Conservation (phyloP, 2,888 invertebrate species). For the Uropetala carovei region DNA sequence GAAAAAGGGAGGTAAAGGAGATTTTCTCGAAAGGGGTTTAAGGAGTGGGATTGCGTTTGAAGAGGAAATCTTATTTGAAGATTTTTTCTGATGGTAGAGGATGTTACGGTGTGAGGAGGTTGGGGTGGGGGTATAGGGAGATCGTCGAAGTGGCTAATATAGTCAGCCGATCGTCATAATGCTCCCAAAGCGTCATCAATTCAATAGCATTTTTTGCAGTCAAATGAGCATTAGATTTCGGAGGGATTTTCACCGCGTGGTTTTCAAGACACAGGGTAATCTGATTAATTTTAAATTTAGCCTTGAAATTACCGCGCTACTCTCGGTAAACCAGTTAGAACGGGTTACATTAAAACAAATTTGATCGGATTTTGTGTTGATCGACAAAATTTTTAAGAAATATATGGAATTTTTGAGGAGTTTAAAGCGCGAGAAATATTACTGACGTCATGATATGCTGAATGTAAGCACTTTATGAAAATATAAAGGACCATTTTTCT, state of each 20-base stretch:
- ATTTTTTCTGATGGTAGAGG: slow-evolving; percentile 25
- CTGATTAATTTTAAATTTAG: too few relatives aligned
- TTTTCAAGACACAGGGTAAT: not conserved
- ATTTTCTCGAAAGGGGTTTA: slow-evolving; percentile 63
- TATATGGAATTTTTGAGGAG: too few relatives aligned
- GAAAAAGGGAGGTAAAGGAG: slow-evolving; percentile 51
- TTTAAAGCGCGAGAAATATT: too few relatives aligned
- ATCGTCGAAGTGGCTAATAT: slow-evolving; percentile 46
- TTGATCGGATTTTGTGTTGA: too few relatives aligned
- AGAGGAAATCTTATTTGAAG: slow-evolving; percentile 60
- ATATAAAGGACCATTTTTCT: too few relatives aligned
- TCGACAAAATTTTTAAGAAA: too few relatives aligned
- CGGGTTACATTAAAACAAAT: too few relatives aligned
- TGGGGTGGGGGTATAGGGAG: not conserved
- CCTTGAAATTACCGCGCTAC: too few relatives aligned
- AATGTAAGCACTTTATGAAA: too few relatives aligned
- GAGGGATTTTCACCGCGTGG: not conserved
- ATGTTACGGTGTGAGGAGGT: not conserved
- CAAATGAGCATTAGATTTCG: not conserved
- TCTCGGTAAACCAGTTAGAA: too few relatives aligned
- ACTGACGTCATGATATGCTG: too few relatives aligned
- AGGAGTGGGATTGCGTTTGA: slow-evolving; percentile 63
- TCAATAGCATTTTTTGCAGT: not conserved
- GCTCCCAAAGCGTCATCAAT: not conserved
- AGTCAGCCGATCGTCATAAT: slow-evolving; percentile 15